Evolutionary conservation across 2,888 invertebrate genomes (phyloP).

Genomic region (Scaptomyza flava): DNA sequence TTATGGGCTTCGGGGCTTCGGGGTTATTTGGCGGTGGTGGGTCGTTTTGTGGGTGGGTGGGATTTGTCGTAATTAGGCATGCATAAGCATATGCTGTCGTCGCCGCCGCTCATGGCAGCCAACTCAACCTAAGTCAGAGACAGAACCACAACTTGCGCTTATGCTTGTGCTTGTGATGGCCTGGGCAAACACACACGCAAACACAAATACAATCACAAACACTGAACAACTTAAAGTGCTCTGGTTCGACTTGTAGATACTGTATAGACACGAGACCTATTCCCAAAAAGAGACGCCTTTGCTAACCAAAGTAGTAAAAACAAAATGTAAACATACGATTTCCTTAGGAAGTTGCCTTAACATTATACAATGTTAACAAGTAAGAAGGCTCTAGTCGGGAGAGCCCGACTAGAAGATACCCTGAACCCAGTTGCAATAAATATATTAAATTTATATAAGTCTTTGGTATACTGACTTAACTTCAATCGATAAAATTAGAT

Average conservation of each 20-base stretch:
- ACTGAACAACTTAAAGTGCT: constrained; percentile 6
- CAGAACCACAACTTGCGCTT: constrained; percentile 3
- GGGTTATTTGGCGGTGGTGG: not conserved
- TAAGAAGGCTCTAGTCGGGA: too few relatives aligned
- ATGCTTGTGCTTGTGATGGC: constrained; percentile 13
- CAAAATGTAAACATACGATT: too few relatives aligned
- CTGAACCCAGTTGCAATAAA: too few relatives aligned
- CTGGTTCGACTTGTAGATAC: not conserved
- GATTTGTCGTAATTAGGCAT: constrained; percentile 81
- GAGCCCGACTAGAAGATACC: too few relatives aligned
- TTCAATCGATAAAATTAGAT: too few relatives aligned
- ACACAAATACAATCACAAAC: constrained; percentile 34
- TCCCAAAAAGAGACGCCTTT: too few relatives aligned
- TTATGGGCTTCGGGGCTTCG: constrained; percentile 10
- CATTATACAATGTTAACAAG: too few relatives aligned
- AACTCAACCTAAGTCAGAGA: constrained; percentile 28
- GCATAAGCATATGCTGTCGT: constrained; percentile 80
- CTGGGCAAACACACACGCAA: constrained; percentile 56
- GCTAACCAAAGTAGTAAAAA: too few relatives aligned
- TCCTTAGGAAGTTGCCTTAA: too few relatives aligned
- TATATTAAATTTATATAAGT: too few relatives aligned
- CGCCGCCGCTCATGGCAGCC: constrained; percentile 70
- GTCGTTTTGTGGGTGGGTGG: constrained; percentile 32
- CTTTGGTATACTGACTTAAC: too few relatives aligned
- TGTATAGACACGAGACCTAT: too few relatives aligned